Evolutionary conservation across 2,888 invertebrate species (phyloP).

Genomic region (Choreutis nemorana): DNA sequence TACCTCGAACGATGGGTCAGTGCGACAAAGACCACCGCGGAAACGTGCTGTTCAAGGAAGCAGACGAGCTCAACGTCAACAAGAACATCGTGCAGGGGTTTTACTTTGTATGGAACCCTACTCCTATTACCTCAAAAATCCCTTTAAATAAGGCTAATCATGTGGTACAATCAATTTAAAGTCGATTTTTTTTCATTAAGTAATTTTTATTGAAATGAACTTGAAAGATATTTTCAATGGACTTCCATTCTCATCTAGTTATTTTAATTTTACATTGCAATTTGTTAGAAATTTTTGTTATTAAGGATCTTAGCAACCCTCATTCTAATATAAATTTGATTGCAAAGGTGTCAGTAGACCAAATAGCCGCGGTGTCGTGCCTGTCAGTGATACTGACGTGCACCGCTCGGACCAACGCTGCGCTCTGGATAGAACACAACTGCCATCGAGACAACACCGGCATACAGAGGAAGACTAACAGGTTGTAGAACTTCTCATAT

Average conservation of each 20-base stretch:
- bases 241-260: too few relatives aligned
- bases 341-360: slow-evolving; percentile 22
- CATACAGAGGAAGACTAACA: too few relatives aligned
- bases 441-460: slow-evolving; percentile 25
- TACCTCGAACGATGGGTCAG: slow-evolving; percentile 16
- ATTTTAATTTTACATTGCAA: too few relatives aligned
- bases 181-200: too few relatives aligned
- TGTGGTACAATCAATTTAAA: too few relatives aligned
- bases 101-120: slow-evolving; percentile 35
- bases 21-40: slow-evolving; percentile 21
- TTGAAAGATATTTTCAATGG: too few relatives aligned
- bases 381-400: slow-evolving; percentile 19
- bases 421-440: slow-evolving; percentile 37
- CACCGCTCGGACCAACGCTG: slow-evolving; percentile 22
- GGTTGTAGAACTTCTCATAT: too few relatives aligned
- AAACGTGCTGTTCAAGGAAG: slow-evolving; percentile 30
- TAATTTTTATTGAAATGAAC: too few relatives aligned
- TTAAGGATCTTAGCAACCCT: too few relatives aligned
- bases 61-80: slow-evolving; percentile 22
- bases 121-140: too few relatives aligned
- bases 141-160: too few relatives aligned
- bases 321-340: not conserved
- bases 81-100: slow-evolving; percentile 35
- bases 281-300: too few relatives aligned
- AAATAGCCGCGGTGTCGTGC: slow-evolving; percentile 25